A percentile compares a stretch with the other conserved stretches of the same genome.
Conservation (phyloP, 2,113 vertebrate species). For the Callipepla squamata region DNA sequence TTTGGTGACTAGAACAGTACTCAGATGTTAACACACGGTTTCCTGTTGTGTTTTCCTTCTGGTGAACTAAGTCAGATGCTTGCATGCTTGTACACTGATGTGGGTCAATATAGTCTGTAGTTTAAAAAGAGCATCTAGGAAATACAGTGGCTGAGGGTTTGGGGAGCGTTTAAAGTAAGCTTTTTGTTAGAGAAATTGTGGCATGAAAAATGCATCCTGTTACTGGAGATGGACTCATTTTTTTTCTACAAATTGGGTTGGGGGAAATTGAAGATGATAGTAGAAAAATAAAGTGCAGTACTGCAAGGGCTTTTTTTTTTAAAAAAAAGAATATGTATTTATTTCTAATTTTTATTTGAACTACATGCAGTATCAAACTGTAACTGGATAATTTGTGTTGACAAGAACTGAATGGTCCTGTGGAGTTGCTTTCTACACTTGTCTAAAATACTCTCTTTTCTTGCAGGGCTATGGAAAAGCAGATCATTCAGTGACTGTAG, state of each 20-base stretch:
- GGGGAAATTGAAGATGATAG: background rate
- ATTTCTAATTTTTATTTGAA: background rate
- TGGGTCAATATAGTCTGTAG: background rate
- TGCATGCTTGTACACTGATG: background rate
- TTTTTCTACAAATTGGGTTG: background rate
- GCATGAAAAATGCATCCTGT: background rate
- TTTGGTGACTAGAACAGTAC: background rate
- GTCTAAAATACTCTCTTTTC: background rate
- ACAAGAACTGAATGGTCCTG: background rate
- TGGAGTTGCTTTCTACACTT: background rate
- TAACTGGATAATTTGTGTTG: background rate
- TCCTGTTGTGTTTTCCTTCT: background rate
- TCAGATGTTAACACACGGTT: background rate
- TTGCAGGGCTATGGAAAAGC: slow-evolving; percentile 90
- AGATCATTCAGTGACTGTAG: slow-evolving; percentile 85
- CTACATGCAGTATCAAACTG: background rate
- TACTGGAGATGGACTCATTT: background rate
- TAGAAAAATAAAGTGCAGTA: background rate
- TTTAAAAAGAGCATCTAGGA: background rate
- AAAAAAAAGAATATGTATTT: background rate
- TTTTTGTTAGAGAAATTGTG: background rate
- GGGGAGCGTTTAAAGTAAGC: background rate
- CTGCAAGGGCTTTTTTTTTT: background rate
- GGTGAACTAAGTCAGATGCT: background rate
- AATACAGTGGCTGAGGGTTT: background rate